phyloP scores from a whole-genome alignment of 2,888 invertebrate genomes.

The Euzetes globulus region DNA sequence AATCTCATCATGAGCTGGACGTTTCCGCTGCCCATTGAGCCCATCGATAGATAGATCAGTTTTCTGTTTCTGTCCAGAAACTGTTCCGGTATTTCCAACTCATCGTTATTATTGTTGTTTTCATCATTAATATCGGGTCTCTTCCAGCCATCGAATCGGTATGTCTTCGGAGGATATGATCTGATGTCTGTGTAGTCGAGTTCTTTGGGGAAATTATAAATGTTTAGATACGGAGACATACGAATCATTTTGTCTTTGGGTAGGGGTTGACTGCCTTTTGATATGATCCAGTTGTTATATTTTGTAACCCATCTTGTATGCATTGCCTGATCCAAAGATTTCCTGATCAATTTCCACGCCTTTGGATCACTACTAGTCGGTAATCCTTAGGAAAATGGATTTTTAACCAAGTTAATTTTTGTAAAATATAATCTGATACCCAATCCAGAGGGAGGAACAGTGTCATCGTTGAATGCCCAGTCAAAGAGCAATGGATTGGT shows the following conservation, averaged over 20 bases:
- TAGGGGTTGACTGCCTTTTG: background rate
- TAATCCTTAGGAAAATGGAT: background rate
- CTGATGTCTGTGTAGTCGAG: conserved; percentile 33
- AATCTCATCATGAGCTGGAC: background rate
- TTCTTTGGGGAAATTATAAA: conserved; percentile 35
- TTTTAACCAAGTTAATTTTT: too few species aligned
- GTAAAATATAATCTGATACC: background rate
- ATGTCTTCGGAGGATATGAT: background rate
- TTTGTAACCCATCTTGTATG: background rate
- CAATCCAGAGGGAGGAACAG: background rate
- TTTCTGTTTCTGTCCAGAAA: background rate
- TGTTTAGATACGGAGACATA: conserved; percentile 29
- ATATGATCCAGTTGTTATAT: background rate
- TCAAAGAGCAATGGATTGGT: background rate
- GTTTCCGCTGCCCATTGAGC: background rate
- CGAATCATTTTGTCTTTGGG: background rate
- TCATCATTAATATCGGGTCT: conserved; percentile 8
- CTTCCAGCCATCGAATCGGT: conserved; percentile 21
- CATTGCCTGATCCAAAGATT: background rate
- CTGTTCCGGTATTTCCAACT: conserved; percentile 21
- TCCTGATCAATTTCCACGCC: background rate
- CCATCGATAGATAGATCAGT: conserved; percentile 26
- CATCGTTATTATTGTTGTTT: too few species aligned
- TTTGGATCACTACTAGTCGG: conserved; percentile 2
- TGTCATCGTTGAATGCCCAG: background rate